phyloP scores from a whole-genome alignment of 53 echinoderm and acorn worm genomes.

The Holothuria leucospilota region DNA sequence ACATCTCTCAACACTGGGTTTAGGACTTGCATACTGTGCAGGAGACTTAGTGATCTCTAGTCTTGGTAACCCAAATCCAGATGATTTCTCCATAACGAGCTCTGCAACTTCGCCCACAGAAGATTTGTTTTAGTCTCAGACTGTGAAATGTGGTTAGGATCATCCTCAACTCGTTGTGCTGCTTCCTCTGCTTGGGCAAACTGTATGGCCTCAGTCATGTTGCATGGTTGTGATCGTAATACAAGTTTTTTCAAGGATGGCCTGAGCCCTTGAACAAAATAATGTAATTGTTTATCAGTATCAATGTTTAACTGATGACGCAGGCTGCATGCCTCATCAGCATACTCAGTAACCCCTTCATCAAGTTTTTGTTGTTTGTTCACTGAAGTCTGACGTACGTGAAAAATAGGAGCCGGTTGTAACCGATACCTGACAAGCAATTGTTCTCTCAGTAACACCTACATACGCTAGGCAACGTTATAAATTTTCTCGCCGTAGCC shows the following conservation, averaged over 20 bases:
- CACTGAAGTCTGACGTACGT: background rate
- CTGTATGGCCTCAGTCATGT: slow-evolving; percentile 20
- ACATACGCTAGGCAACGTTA: slow-evolving; percentile 12
- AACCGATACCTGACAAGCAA: slow-evolving; percentile 20
- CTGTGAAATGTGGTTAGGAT: background rate
- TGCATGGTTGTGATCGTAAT: slow-evolving; percentile 21
- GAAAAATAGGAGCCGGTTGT: slow-evolving; percentile 42
- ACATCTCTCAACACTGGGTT: background rate
- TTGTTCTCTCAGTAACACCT: slow-evolving; percentile 22
- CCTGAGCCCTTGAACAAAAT: slow-evolving; percentile 34
- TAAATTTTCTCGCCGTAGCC: slow-evolving; percentile 26
- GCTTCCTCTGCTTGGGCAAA: slow-evolving; percentile 45
- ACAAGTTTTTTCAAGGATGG: slow-evolving; percentile 37
- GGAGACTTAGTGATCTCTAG: slow-evolving; percentile 6
- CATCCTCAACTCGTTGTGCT: slow-evolving; percentile 17
- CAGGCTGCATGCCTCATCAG: slow-evolving; percentile 23
- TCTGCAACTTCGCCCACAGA: slow-evolving; percentile 19
- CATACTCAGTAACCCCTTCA: slow-evolving; percentile 28
- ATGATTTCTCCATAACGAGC: slow-evolving; percentile 34
- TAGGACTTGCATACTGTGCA: background rate
- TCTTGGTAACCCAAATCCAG: background rate
- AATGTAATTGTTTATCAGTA: slow-evolving; percentile 28
- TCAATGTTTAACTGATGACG: slow-evolving; percentile 39
- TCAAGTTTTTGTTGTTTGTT: slow-evolving; percentile 18
- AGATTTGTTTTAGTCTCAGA: background rate